Evolutionary conservation across 2,113 vertebrate species (phyloP), one percentile per base, ranked within the genome.

Genomic region (Rhegmatorhina hoffmannsi): DNA sequence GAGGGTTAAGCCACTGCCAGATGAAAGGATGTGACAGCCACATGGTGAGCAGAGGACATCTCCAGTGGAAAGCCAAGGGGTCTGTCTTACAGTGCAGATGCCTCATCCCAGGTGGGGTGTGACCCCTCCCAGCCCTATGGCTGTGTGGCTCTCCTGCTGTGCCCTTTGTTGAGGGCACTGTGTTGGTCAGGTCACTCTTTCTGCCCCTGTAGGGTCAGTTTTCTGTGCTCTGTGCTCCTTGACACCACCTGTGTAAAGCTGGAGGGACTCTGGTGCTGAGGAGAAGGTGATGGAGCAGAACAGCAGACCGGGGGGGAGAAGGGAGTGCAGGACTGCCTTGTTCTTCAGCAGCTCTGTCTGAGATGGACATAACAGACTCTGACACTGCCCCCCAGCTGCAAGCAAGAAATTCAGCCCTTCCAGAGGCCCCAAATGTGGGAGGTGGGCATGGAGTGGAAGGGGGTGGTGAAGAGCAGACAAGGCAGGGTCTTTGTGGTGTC

Each of bases 51-150:
- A 29, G 29, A 43, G 9, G 21, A 28, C 11, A 23, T 16, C 8
- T 58, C 18, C 29, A 31, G 10, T 29, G 29, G 25, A 82, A 62
- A 40, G 23, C 10, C 31, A 40, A 68, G 17, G 11, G 9, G 24
- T 56, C 31, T 0, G 0, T 9, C 78, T 64, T 36, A 33, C 1
- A 1, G 20, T 25, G 47, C 62, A 72, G 66, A n/a, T 46, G 19
- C 38, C 66, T 87, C 20, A 31, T 59, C 47, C 2, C 4, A 33
- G 16, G 28, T 7, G 8, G 7, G 7, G 2, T n/a, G 56, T 81
- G 8, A 46, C 11, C 6, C 25, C 31, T 70, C 46, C 28, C 5
- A 3, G 16, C 15, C 19, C 15, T 31, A 10, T 46, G 0, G 0
- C 46, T 66, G 11, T 44, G 33, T 10, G 11, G 15, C 7, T 69